Conservation (phyloP, 2,888 invertebrate species). For the Agrilus biguttatus region DNA sequence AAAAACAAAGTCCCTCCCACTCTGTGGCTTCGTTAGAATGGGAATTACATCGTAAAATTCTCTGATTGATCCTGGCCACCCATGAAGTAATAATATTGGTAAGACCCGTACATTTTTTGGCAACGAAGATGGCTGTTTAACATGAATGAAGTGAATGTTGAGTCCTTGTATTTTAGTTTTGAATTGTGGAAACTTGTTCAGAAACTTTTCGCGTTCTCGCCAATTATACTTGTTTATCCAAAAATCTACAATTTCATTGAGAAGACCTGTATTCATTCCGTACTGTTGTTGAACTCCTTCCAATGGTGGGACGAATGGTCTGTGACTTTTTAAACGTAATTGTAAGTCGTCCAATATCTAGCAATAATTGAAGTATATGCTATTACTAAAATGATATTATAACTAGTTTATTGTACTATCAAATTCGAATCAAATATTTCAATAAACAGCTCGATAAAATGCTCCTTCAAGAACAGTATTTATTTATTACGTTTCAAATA, state of each 20-base stretch:
- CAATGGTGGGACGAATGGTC: slow-evolving; percentile 34
- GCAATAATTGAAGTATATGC: not conserved
- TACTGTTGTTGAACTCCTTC: slow-evolving; percentile 59
- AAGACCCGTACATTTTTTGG: slow-evolving; percentile 28
- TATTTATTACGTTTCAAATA: too few species aligned
- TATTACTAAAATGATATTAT: too few species aligned
- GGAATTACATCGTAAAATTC: slow-evolving; percentile 70
- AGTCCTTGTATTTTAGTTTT: slow-evolving; percentile 56
- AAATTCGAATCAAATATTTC: too few species aligned
- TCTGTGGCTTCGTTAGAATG: slow-evolving; percentile 36
- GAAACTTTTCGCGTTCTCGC: slow-evolving; percentile 39
- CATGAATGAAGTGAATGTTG: slow-evolving; percentile 52
- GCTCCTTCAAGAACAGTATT: too few species aligned
- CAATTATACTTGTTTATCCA: slow-evolving; percentile 64
- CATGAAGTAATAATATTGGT: slow-evolving; percentile 64
- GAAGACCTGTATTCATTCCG: slow-evolving; percentile 57
- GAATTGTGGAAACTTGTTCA: slow-evolving; percentile 55
- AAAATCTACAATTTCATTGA: slow-evolving; percentile 52
- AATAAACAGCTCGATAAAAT: too few species aligned
- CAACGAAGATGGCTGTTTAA: slow-evolving; percentile 34
- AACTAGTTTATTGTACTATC: too few species aligned
- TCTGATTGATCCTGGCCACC: slow-evolving; percentile 77
- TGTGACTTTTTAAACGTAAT: slow-evolving; percentile 36
- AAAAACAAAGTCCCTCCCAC: slow-evolving; percentile 43
- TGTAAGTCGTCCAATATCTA: slow-evolving; percentile 35